Evolutionary conservation across 2,113 vertebrate genomes (phyloP), one percentile per base, ranked within the genome.

Genomic region (Tenebrosternarchus preto): DNA sequence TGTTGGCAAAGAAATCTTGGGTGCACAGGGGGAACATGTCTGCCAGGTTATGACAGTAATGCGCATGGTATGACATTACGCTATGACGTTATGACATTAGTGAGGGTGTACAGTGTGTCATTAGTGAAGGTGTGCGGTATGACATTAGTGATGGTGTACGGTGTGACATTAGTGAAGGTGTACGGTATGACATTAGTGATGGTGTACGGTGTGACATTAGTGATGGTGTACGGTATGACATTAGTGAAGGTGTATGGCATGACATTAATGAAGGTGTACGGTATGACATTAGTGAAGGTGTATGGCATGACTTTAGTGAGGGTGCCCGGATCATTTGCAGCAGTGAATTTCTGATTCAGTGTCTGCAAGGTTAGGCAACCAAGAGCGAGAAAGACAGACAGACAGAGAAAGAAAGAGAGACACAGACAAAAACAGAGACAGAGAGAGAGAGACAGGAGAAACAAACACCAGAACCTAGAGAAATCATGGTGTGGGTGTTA

Each of bases 121-220:
- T n/a, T n/a, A n/a, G n/a, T n/a, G n/a, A n/a, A n/a, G n/a, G n/a
- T n/a, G n/a, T n/a, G n/a, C n/a, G n/a, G n/a, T n/a, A n/a, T n/a
- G n/a, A 66, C 63, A 19, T 66, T 31, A 66, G 63, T 33, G 29
- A 66, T 1, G 6, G 15, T 24, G 27, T 16, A 5, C 2, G 22
- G n/a, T 85, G 85, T 86, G 89, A 88, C 77, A 86, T 78, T 86
- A 88, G 91, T 87, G 88, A n/a, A n/a, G n/a, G n/a, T n/a, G n/a
- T n/a, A n/a, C n/a, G n/a, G n/a, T n/a, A n/a, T n/a, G n/a, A n/a
- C n/a, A n/a, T n/a, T n/a, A n/a, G n/a, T n/a, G n/a, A n/a, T n/a
- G n/a, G n/a, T n/a, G n/a, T n/a, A n/a, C n/a, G n/a, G n/a, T n/a
- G 87, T 85, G 87, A 33, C 27, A 77, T 36, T 68, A 61, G 2